Base-by-base conservation (phyloP, 2,113 vertebrate genomes). In the Syngnathus scovelli region DNA sequence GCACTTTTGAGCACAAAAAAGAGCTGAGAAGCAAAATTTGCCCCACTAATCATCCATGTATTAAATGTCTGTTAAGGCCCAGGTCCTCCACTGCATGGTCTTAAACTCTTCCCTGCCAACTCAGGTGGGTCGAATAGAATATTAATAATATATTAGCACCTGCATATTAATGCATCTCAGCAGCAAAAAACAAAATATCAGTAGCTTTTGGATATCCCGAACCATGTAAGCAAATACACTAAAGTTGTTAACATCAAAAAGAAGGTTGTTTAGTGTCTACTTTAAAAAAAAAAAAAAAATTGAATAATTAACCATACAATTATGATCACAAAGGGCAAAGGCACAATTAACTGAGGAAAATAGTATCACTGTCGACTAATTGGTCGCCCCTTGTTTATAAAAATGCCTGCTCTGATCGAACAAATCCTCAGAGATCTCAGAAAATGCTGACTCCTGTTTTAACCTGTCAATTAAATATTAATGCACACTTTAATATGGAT, bases 1-100 rank as follows among this genome's bases (percentile, higher is more conserved):
- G 44, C 39, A 71, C 75, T 83, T 77, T 72, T 78, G 66, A 46
- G 18, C 60, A 67, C 49, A 73, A 78, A 85, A 43, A 82, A 77
- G 43, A 81, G 71, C 79, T 60, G 67, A 72, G 56, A 48, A 55
- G 64, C 18, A 49, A 62, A 66, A 74, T 76, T 61, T 62, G 9
- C 59, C 59, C 60, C 61, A 61, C 62, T 71, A 62, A 76, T 72
- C 58, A 77, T 38, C 46, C 8, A 60, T n/a, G 11, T 3, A 52
- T 27, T 52, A 48, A 67, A 1, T 61, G n/a, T 16, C 46, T 59
- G 62, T 44, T 75, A 27, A 65, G 51, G 64, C 48, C 38, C 60
- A 4, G 76, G 59, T 49, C 64, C 51, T 66, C 55, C 49, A 46
- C 33, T 46, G 19, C 43, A 60, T 48, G 33, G 52, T 76, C 46